A percentile compares a stretch with the other conserved stretches of the same genome.
Evolutionary conservation across 1,140 invertebrate genomes (phyloP).

Genomic region (Macrosteles quadrilineatus): DNA sequence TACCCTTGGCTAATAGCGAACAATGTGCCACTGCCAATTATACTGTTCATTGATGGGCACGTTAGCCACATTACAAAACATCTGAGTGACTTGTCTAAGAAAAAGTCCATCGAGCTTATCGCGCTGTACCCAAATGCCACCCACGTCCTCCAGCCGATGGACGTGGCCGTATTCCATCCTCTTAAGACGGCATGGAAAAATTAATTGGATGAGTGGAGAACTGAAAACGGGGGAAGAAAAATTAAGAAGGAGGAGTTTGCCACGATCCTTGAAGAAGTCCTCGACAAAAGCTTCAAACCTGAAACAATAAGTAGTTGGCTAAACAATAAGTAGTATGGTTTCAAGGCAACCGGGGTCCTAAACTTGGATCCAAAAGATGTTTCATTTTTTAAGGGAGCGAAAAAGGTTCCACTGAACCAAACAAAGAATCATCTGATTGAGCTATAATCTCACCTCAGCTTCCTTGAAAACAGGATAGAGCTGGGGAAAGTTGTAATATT

Average conservation of each 20-base stretch:
- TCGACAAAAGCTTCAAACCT: background rate
- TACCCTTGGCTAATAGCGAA: background rate
- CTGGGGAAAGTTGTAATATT: no score
- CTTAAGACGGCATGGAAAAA: background rate
- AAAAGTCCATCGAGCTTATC: background rate
- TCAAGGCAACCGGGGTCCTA: background rate
- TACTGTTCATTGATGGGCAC: background rate
- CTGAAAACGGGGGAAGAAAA: background rate
- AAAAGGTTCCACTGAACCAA: no score
- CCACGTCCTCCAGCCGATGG: background rate
- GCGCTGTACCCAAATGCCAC: background rate
- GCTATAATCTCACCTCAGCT: no score
- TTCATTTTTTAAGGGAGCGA: no score
- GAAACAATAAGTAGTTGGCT: no score
- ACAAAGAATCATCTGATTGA: no score
- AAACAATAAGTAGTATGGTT: background rate
- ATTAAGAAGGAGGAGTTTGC: conserved; percentile 2
- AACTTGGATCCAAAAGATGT: no score
- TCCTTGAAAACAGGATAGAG: no score
- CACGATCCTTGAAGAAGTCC: background rate
- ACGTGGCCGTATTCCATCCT: background rate
- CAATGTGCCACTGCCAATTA: background rate
- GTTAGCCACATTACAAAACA: background rate
- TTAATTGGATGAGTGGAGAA: background rate
- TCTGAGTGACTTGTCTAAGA: background rate